phyloP scores from a whole-genome alignment of 2,113 vertebrate species.

The Hippocampus mohnikei region DNA sequence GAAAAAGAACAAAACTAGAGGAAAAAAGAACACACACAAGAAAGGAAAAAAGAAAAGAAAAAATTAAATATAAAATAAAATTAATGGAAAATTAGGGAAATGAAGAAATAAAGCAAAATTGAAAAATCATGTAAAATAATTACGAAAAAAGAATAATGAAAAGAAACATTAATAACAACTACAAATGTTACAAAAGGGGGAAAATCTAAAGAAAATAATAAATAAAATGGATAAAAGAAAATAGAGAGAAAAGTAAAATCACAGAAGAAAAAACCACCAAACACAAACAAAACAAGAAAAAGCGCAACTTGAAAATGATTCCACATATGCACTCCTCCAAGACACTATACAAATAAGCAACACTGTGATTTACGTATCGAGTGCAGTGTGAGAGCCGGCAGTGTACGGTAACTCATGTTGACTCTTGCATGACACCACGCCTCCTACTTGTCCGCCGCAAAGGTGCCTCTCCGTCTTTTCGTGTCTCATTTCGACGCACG shows the following conservation, averaged over 20 bases:
- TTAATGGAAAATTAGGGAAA: too few relatives aligned
- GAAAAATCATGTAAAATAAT: too few relatives aligned
- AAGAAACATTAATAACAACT: too few relatives aligned
- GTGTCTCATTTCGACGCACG: slow-evolving; percentile 22
- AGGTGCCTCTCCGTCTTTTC: slow-evolving; percentile 5
- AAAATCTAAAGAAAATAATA: neutral
- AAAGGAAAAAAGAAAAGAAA: too few relatives aligned
- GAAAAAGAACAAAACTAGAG: too few relatives aligned
- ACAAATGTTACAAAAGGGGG: too few relatives aligned
- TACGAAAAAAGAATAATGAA: too few relatives aligned
- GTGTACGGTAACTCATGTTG: neutral
- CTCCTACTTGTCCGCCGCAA: slow-evolving; percentile 16
- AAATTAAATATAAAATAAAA: too few relatives aligned
- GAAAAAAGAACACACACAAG: too few relatives aligned
- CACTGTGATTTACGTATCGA: neutral
- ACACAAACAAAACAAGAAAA: neutral
- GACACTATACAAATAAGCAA: neutral
- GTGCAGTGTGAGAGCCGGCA: neutral
- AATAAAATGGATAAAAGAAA: neutral
- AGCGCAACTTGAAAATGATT: neutral
- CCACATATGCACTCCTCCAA: neutral
- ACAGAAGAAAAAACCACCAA: too few relatives aligned
- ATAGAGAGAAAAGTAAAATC: neutral
- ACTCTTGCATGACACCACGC: slow-evolving; percentile 7
- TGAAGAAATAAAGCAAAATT: too few relatives aligned